Base-by-base conservation (phyloP, 2,888 invertebrate genomes). In the Watsonalla cultraria region DNA sequence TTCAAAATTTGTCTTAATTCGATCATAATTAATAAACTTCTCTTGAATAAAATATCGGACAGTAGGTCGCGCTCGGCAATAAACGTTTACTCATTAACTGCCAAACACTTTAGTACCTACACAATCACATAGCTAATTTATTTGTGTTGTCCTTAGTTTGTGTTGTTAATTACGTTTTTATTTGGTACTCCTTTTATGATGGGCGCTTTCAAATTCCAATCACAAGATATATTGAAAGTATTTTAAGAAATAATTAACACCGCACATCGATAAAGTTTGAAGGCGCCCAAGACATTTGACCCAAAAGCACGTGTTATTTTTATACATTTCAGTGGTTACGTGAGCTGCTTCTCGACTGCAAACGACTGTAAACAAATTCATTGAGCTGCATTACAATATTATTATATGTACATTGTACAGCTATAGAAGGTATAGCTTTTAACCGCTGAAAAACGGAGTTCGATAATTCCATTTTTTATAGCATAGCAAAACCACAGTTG, bases 221-320 rank as follows among this genome's bases (percentile, higher is more conserved):
- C 7, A 9, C 7, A 9, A 37, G 37, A 8, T 37, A 8, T 37
- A 42, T 42, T 42, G 42, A 11, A 42, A 11, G 11, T 5, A 9
- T 8, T 42, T 42, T 11, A 42, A 11, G 8, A 42, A 42, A 8
- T 9, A 42, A 42, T 42, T 42, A 42, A 5, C 8, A 11, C 5
- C 5, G 11, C 11, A 11, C 42, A 42, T 42, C 42, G 42, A 42
- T 42, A 42, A 0, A 42, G 42, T 42, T 42, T 42, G 42, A 42
- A 42, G 42, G 42, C 42, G 42, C 46, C 46, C 50, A 49, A 53
- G 56, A 56, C 54, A 59, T 59, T 59, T 59, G 56, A 59, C 42
- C 42, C 42, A 42, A 42, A 42, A 8, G 7, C 37, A 37, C 37
- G 11, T 42, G 5, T 8, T 42, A 42, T 42, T 42, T 42, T 42